phyloP scores from a whole-genome alignment of 1,140 invertebrate species.

The Episyrphus balteatus region DNA sequence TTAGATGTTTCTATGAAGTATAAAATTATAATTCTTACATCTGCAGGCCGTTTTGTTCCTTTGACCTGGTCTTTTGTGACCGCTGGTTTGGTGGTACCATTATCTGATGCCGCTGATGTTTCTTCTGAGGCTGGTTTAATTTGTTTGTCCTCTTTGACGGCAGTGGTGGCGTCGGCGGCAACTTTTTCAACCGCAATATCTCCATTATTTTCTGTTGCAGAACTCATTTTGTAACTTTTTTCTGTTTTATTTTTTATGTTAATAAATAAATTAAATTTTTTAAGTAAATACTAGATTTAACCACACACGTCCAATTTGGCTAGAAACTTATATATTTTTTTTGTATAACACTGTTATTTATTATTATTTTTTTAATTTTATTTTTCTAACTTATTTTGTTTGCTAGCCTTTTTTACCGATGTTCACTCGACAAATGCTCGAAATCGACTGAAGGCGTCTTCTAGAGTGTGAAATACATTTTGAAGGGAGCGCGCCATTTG shows the following conservation, averaged over 20 bases:
- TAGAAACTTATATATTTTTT: conserved; percentile 6
- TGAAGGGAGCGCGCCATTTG: too few species aligned
- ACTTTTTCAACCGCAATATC: conserved; percentile 35
- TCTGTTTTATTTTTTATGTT: conserved; percentile 14
- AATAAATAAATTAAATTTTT: conserved; percentile 10
- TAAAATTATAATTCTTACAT: conserved; percentile 18
- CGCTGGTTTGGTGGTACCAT: conserved; percentile 30
- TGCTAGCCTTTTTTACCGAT: conserved; percentile 22
- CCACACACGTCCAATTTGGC: conserved; percentile 10
- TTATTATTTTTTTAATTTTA: not conserved
- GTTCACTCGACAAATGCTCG: conserved; percentile 32
- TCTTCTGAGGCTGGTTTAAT: conserved; percentile 28
- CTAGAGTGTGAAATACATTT: conserved; percentile 17
- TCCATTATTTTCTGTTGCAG: conserved; percentile 35
- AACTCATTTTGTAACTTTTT: conserved; percentile 23
- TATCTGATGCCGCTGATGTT: conserved; percentile 25
- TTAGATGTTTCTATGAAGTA: too few species aligned
- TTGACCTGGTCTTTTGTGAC: conserved; percentile 31
- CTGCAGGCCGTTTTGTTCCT: conserved; percentile 34
- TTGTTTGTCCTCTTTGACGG: conserved; percentile 34
- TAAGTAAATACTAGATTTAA: conserved; percentile 17
- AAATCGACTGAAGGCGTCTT: conserved; percentile 30
- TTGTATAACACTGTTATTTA: conserved; percentile 5
- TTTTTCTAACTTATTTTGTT: conserved; percentile 9
- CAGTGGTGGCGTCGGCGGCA: conserved; percentile 16